Evolutionary conservation across 2,113 vertebrate genomes (phyloP).

Genomic region (Sceloporus undulatus): DNA sequence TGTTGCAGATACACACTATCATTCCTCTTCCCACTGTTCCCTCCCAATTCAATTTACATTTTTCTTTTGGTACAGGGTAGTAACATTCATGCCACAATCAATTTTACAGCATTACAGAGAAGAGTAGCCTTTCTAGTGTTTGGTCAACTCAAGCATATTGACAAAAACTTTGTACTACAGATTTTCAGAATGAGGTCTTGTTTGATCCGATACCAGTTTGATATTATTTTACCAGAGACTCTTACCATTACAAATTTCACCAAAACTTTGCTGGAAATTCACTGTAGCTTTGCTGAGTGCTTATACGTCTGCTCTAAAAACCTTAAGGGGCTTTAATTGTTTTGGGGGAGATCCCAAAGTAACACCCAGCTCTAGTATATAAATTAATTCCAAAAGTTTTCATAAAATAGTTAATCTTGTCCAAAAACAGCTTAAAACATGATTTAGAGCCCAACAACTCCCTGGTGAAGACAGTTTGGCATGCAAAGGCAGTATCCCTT

Average conservation of each 20-base stretch:
- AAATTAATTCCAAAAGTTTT: slow-evolving; percentile 1
- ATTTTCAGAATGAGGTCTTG: too few species aligned
- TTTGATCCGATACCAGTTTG: not conserved
- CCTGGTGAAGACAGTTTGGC: not conserved
- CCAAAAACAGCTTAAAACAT: slow-evolving; percentile 26
- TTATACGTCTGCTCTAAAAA: not conserved
- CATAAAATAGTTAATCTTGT: not conserved
- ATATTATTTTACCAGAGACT: not conserved
- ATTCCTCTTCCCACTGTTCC: slow-evolving; percentile 55
- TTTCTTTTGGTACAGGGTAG: slow-evolving; percentile 29
- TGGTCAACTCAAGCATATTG: not conserved
- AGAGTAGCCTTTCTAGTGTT: slow-evolving; percentile 7
- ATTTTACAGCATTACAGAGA: slow-evolving; percentile 32
- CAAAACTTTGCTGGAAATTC: not conserved
- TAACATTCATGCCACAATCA: slow-evolving; percentile 8
- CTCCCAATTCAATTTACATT: not conserved
- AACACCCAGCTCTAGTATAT: not conserved
- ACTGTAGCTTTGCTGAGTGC: not conserved
- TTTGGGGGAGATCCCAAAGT: not conserved
- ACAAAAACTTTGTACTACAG: not conserved
- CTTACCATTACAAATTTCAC: not conserved
- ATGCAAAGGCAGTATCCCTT: not conserved
- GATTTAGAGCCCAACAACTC: not conserved
- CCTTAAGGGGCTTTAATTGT: too few species aligned
- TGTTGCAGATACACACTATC: slow-evolving; percentile 57